Evolutionary conservation across 1,140 invertebrate genomes (phyloP).

Genomic region (Cepaea nemoralis): DNA sequence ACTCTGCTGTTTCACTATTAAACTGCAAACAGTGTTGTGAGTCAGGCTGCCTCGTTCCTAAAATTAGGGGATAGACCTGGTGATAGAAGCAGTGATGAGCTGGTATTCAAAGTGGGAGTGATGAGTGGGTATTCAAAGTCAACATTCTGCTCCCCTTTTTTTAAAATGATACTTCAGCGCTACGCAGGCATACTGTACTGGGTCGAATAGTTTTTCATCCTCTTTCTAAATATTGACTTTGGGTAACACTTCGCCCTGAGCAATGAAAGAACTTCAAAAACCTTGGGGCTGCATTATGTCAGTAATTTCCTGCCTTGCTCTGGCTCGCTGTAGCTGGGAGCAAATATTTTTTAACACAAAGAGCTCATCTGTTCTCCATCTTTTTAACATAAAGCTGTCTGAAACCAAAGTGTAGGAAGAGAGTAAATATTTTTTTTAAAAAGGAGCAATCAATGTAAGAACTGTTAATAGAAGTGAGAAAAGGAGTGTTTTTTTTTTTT

Average conservation of each 20-base stretch:
- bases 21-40: neutral
- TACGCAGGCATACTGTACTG: neutral
- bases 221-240: constrained; percentile 3
- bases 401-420: too few relatives aligned
- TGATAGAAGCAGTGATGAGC: neutral
- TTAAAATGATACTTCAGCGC: neutral
- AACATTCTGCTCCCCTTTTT: neutral
- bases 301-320: neutral
- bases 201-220: neutral
- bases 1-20: too few relatives aligned
- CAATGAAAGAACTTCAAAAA: constrained; percentile 3
- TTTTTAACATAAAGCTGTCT: too few relatives aligned
- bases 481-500: too few relatives aligned
- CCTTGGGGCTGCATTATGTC: neutral
- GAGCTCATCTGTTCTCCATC: neutral
- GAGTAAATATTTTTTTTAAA: too few relatives aligned
- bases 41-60: neutral
- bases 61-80: neutral
- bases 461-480: too few relatives aligned
- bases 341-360: neutral
- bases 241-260: neutral
- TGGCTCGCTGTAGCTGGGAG: neutral
- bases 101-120: neutral
- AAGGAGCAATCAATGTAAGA: too few relatives aligned
- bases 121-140: neutral